These are phyloP conservation scores for Aurelia aurita DNA, from an alignment of 30 jellyfish, hydroid and myxozoan genomes.

Conservation along the genomic window DNA sequence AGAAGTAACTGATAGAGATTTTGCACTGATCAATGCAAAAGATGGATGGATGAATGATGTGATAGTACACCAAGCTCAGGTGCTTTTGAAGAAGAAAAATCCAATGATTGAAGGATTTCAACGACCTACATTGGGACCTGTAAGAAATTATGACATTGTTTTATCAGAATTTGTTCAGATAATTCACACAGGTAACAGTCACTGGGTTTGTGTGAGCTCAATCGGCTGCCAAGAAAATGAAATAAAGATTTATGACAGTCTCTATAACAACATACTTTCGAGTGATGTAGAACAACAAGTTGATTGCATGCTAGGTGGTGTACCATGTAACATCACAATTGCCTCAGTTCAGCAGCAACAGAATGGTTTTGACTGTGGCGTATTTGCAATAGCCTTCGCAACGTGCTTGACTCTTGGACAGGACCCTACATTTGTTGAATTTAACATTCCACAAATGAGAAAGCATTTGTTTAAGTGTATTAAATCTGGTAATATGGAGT, in stretches of 20 bases:
- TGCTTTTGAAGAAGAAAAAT: conserved; percentile 34
- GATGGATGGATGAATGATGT: conserved; percentile 47
- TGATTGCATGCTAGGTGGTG: conserved; percentile 50
- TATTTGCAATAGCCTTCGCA: conserved; percentile 61
- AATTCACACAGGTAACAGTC: conserved; percentile 26
- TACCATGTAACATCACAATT: conserved; percentile 26
- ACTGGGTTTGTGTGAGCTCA: conserved; percentile 53
- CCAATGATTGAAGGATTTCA: conserved; percentile 62
- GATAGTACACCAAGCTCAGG: conserved; percentile 43
- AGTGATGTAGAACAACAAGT: conserved; percentile 55
- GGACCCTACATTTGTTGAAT: conserved; percentile 48
- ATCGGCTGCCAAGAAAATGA: conserved; percentile 25
- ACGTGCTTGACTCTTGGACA: conserved; percentile 53
- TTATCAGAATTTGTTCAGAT: conserved; percentile 36
- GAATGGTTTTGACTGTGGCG: conserved; percentile 55
- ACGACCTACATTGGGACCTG: conserved; percentile 59
- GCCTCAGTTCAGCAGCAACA: conserved; percentile 67
- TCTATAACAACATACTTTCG: conserved; percentile 42
- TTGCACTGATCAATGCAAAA: conserved; percentile 25
- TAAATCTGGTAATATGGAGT: conserved; percentile 41
- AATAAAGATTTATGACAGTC: conserved; percentile 55
- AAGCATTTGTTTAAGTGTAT: conserved; percentile 33
- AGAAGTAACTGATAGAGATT: conserved; percentile 39
- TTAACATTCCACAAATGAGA: conserved; percentile 48
- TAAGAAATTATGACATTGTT: conserved; percentile 45